phyloP scores from a whole-genome alignment of 2,113 vertebrate species.

The Nymphicus hollandicus region DNA sequence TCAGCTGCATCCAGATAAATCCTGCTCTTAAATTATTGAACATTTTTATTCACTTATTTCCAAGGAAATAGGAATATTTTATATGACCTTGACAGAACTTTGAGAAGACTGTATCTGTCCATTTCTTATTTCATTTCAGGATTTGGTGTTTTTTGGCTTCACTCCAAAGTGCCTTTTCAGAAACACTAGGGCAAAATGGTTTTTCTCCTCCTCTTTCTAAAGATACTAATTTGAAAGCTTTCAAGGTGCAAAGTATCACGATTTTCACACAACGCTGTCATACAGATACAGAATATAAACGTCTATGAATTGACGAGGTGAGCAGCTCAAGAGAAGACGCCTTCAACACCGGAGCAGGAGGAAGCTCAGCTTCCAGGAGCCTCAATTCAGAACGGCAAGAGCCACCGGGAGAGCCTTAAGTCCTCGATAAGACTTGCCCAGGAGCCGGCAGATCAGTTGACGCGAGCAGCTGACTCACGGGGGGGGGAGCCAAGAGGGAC shows the following conservation, averaged over 20 bases:
- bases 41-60: background rate
- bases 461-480: too few species aligned
- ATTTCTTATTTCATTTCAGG: background rate
- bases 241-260: background rate
- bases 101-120: background rate
- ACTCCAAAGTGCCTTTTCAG: background rate
- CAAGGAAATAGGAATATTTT: background rate
- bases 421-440: too few species aligned
- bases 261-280: background rate
- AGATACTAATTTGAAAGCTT: background rate
- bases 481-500: too few species aligned
- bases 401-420: too few species aligned
- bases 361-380: too few species aligned
- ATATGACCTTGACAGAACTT: background rate
- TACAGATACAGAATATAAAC: background rate
- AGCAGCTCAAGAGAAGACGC: too few species aligned
- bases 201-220: background rate
- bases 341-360: too few species aligned
- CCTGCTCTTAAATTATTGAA: background rate
- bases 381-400: too few species aligned
- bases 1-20: background rate
- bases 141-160: background rate
- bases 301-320: background rate
- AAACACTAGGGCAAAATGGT: background rate
- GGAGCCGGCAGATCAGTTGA: too few species aligned